Evolutionary conservation across 1,140 invertebrate species (phyloP).

Genomic region (Zaprionus ghesquierei): DNA sequence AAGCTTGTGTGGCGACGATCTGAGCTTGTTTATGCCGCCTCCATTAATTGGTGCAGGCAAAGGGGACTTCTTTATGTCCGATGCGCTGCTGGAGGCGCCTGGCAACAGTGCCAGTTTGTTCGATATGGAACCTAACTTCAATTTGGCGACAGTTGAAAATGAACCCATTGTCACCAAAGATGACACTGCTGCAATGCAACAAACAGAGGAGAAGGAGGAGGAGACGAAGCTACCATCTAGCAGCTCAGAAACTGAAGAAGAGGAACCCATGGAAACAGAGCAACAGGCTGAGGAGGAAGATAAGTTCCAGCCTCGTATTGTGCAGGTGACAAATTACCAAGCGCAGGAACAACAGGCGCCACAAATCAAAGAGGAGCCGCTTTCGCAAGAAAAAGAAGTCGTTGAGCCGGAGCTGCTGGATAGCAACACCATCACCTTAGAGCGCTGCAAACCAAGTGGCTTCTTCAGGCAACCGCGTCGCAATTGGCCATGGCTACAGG

Average conservation of each 20-base stretch:
- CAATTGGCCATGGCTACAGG: constrained; percentile 75
- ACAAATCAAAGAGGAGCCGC: constrained; percentile 48
- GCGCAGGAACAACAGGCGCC: constrained; percentile 25
- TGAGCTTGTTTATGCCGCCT: constrained; percentile 68
- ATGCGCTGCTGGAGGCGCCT: constrained; percentile 53
- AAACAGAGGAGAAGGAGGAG: background rate
- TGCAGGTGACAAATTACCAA: constrained; percentile 78
- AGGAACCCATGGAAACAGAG: constrained; percentile 23
- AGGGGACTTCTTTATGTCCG: constrained; percentile 66
- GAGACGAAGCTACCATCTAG: background rate
- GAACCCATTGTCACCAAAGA: background rate
- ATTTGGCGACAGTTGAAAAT: constrained; percentile 27
- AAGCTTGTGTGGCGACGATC: constrained; percentile 65
- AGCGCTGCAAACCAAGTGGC: constrained; percentile 67
- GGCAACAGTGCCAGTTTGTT: constrained; percentile 37
- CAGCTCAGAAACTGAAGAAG: constrained; percentile 33
- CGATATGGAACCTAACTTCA: constrained; percentile 55
- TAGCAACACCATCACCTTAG: background rate
- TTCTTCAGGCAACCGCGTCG: constrained; percentile 59
- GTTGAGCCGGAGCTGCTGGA: background rate
- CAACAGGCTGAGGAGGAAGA: constrained; percentile 11
- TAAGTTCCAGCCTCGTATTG: constrained; percentile 64
- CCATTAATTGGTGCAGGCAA: constrained; percentile 60
- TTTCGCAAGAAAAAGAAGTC: constrained; percentile 30
- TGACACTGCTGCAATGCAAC: background rate